Conservation (phyloP, 2,113 vertebrate genomes). For the Anarhynchus alexandrinus region DNA sequence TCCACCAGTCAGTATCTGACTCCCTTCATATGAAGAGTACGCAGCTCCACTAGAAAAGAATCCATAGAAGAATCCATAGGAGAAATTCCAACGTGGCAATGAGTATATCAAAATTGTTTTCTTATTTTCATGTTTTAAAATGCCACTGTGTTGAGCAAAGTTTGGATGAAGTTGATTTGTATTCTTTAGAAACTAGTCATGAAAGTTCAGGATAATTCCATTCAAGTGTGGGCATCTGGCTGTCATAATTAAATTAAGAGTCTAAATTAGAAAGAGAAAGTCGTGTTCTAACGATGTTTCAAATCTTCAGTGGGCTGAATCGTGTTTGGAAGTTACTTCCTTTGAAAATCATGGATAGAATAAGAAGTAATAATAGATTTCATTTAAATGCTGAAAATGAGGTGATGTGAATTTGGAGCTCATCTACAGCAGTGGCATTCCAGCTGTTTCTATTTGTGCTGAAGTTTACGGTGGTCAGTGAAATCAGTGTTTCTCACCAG, state of each 20-base stretch:
- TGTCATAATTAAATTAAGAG: neutral
- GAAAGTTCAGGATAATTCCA: neutral
- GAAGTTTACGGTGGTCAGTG: neutral
- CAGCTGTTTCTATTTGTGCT: neutral
- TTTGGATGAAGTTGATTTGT: neutral
- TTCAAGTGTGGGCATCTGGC: neutral
- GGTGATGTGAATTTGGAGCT: neutral
- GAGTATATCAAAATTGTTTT: neutral
- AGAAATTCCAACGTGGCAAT: neutral
- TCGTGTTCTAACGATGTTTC: neutral
- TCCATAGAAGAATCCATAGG: neutral
- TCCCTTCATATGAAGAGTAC: neutral
- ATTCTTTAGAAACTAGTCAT: neutral
- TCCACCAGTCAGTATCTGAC: neutral
- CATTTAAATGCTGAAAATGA: neutral
- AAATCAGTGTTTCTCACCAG: neutral
- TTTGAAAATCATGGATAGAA: neutral
- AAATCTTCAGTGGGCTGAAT: neutral
- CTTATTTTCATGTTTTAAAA: neutral
- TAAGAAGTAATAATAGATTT: neutral
- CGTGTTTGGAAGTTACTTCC: neutral
- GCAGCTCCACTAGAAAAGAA: neutral
- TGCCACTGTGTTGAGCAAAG: neutral
- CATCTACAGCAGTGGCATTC: neutral
- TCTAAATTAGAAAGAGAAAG: neutral